A percentile compares a stretch with the other conserved stretches of the same genome.
These are phyloP conservation scores for Nylanderia fulva DNA, from an alignment of 1,140 invertebrate genomes.

Conservation along the genomic window DNA sequence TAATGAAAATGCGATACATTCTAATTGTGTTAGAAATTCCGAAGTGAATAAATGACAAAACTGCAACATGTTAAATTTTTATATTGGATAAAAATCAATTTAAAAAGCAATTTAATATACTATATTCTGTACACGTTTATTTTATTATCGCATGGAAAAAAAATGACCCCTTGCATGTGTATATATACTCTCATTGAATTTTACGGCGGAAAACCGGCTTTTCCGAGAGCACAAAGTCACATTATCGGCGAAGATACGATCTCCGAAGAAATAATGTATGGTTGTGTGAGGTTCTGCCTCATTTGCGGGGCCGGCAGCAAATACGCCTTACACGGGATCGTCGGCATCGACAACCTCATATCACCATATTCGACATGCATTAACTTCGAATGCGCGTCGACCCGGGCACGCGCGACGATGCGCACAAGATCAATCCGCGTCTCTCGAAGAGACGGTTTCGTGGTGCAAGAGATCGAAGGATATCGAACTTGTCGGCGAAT, in stretches of 20 bases:
- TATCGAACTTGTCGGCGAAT: conserved; percentile 41
- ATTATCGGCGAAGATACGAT: conserved; percentile 15
- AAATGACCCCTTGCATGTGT: too few relatives aligned
- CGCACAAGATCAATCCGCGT: conserved; percentile 55
- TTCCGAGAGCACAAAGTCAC: neutral
- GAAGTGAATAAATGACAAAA: neutral
- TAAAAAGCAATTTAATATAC: neutral
- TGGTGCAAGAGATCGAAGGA: conserved; percentile 64
- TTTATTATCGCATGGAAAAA: neutral
- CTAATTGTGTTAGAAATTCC: neutral
- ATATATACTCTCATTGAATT: neutral
- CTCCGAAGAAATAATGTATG: neutral
- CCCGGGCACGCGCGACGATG: conserved; percentile 53
- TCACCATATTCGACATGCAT: conserved; percentile 56
- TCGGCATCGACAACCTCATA: conserved; percentile 39
- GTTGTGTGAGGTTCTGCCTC: conserved; percentile 71
- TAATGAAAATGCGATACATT: neutral
- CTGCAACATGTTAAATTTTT: neutral
- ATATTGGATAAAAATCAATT: conserved; percentile 7
- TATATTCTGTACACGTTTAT: neutral
- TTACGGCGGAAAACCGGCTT: neutral
- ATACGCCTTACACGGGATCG: conserved; percentile 54
- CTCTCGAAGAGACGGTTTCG: conserved; percentile 37
- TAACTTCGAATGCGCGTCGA: conserved; percentile 60
- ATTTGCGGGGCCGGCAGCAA: conserved; percentile 59